A percentile compares a stretch with the other conserved stretches of the same genome.
Conservation (phyloP, 30 jellyfish, hydroid and myxozoan genomes). For the Nemopilema nomurai region DNA sequence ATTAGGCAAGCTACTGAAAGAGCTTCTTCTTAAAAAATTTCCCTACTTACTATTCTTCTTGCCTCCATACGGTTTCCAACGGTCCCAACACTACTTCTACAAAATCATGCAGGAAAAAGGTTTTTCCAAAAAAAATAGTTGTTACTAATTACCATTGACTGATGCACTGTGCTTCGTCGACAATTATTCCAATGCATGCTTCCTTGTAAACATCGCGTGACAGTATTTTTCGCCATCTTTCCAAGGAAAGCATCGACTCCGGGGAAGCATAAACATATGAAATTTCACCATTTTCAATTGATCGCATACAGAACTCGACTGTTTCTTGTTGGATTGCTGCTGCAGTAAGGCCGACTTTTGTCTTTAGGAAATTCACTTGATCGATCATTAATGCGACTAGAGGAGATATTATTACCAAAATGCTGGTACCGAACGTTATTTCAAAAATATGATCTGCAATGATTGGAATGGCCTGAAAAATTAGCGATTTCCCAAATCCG, state of each 20-base stretch:
- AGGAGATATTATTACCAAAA: constrained; percentile 37
- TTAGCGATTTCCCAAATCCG: constrained; percentile 29
- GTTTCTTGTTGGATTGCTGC: constrained; percentile 41
- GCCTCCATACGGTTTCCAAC: too few relatives aligned
- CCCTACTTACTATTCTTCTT: too few relatives aligned
- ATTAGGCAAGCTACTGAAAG: too few relatives aligned
- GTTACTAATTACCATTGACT: constrained; percentile 49
- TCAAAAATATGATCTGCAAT: constrained; percentile 38
- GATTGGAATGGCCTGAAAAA: constrained; percentile 38
- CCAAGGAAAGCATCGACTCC: constrained; percentile 51
- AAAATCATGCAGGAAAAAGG: background rate
- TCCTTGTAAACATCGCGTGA: constrained; percentile 37
- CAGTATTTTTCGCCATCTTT: constrained; percentile 41
- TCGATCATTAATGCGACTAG: constrained; percentile 44
- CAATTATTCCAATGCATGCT: constrained; percentile 44
- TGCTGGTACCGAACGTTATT: constrained; percentile 43
- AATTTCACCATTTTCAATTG: constrained; percentile 34
- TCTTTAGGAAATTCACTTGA: constrained; percentile 38
- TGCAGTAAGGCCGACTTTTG: constrained; percentile 44
- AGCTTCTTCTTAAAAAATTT: too few relatives aligned
- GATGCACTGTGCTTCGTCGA: constrained; percentile 48
- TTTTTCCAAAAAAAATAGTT: background rate
- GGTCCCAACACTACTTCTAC: too few relatives aligned
- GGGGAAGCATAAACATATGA: constrained; percentile 46
- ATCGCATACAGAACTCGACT: constrained; percentile 30